A percentile compares a stretch with the other conserved stretches of the same genome.
Evolutionary conservation across 2,113 vertebrate genomes (phyloP).

Genomic region (Oxyruncus cristatus): DNA sequence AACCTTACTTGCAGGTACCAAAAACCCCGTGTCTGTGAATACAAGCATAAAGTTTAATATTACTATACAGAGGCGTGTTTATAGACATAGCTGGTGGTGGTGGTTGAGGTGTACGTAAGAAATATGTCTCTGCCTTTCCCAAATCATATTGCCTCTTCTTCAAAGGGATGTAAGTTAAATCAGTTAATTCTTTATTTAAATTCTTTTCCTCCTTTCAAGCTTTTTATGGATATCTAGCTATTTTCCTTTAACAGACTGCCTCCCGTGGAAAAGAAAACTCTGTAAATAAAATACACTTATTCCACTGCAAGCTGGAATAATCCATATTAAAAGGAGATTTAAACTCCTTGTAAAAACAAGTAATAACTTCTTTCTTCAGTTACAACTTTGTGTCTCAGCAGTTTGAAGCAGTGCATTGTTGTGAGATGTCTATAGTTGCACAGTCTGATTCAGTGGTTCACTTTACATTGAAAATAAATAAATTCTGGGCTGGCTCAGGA

Average conservation of each 20-base stretch:
- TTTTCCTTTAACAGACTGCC: not conserved
- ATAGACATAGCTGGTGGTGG: not conserved
- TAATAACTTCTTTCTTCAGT: not conserved
- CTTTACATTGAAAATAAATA: not conserved
- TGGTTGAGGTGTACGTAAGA: not conserved
- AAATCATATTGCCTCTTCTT: not conserved
- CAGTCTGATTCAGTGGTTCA: not conserved
- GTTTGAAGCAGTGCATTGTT: not conserved
- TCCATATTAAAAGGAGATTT: not conserved
- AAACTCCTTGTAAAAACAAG: not conserved
- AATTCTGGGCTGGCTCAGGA: not conserved
- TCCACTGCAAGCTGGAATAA: not conserved
- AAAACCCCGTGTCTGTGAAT: not conserved
- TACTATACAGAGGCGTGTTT: not conserved
- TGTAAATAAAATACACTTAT: not conserved
- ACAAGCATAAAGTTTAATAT: not conserved
- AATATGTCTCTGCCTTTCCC: not conserved
- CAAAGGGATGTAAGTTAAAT: not conserved
- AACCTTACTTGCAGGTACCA: slow-evolving; percentile 85
- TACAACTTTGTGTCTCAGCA: not conserved
- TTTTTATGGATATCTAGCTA: not conserved
- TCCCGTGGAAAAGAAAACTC: not conserved
- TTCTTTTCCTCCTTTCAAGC: not conserved
- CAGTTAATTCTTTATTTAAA: not conserved
- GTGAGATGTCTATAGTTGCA: not conserved